phyloP scores from a whole-genome alignment of 2,797 vertebrate species.

The Phataginus tricuspis region DNA sequence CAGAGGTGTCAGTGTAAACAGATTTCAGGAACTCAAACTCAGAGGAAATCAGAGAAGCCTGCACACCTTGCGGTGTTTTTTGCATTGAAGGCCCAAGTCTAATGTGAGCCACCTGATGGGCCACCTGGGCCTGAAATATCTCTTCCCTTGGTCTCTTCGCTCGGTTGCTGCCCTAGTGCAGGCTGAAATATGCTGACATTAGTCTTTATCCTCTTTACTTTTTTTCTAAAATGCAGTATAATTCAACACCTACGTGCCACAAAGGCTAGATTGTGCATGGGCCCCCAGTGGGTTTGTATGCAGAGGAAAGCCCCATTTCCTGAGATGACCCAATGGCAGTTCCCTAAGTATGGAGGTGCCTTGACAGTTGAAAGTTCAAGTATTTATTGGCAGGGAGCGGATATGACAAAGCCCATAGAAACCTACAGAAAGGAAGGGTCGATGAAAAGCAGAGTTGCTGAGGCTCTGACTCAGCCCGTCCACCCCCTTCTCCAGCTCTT shows the following conservation, averaged over 20 bases:
- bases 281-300: not conserved
- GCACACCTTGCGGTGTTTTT: not conserved
- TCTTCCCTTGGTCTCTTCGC: not conserved
- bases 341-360: rapidly evolving
- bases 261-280: not conserved
- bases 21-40: not conserved
- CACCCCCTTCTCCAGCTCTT: not conserved
- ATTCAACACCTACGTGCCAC: not conserved
- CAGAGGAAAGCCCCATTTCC: not conserved
- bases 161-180: not conserved
- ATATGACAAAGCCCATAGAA: not conserved
- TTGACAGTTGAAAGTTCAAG: not conserved
- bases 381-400: not conserved
- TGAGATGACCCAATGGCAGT: not conserved
- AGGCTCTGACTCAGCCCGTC: not conserved
- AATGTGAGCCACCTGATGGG: not conserved
- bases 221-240: not conserved
- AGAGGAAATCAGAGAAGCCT: not conserved
- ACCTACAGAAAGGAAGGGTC: not conserved
- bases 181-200: not conserved
- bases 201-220: not conserved
- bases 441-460: not conserved
- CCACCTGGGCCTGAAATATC: not conserved
- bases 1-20: not conserved
- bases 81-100: not conserved